Percentiles rank a stretch among this genome's conserved stretches.
These are phyloP conservation scores for Pseudolaguvia tuberculata DNA, from an alignment of 2,113 vertebrate species.

Conservation along the genomic window DNA sequence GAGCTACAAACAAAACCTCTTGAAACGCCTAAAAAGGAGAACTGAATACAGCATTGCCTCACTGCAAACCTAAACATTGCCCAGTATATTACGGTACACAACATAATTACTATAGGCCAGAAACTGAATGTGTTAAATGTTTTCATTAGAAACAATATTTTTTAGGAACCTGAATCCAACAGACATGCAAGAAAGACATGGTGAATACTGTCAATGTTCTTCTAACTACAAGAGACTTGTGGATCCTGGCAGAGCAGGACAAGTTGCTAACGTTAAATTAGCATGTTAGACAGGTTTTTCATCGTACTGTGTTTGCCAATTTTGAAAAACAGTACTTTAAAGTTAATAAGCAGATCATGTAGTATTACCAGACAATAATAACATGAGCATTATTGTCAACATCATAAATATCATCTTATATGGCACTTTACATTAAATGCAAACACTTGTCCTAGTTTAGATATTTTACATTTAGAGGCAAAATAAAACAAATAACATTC, in stretches of 20 bases:
- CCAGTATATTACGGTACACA: not conserved
- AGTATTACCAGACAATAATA: not conserved
- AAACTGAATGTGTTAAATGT: not conserved
- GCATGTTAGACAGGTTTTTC: not conserved
- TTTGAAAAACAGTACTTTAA: not conserved
- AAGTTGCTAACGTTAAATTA: not conserved
- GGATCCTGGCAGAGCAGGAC: not conserved
- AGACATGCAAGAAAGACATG: not conserved
- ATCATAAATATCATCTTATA: not conserved
- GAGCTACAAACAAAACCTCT: conserved; percentile 52
- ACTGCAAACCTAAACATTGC: conserved; percentile 1
- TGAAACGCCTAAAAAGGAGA: conserved; percentile 30
- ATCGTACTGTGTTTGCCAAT: not conserved
- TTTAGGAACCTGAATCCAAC: not conserved
- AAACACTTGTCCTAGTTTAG: not conserved
- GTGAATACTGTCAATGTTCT: not conserved
- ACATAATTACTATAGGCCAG: not conserved
- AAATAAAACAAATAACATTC: not conserved
- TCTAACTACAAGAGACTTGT: not conserved
- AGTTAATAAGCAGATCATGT: not conserved
- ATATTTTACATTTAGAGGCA: not conserved
- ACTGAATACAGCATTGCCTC: conserved; percentile 13
- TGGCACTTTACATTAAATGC: not conserved
- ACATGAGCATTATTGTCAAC: not conserved
- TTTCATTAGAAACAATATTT: not conserved